Percentiles rank a stretch among this genome's conserved stretches.
Evolutionary conservation across 2,888 invertebrate species (phyloP).

Genomic region (Coelogynopora nodosa): DNA sequence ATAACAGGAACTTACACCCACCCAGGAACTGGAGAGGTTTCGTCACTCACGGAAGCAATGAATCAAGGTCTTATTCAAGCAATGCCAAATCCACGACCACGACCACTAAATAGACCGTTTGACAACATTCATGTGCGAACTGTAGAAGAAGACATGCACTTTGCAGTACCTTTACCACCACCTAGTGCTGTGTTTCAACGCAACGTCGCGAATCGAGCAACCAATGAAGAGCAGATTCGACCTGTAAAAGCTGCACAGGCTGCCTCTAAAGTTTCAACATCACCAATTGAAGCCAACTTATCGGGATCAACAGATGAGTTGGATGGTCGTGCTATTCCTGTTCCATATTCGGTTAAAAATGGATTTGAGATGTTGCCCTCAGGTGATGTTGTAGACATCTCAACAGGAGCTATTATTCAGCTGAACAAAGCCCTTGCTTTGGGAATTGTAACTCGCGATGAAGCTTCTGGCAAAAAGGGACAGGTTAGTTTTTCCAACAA

Average conservation of each 20-base stretch:
- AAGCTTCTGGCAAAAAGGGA: not conserved
- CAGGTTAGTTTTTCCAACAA: not conserved
- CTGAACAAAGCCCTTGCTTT: slow-evolving; percentile 6
- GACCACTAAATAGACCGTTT: slow-evolving; percentile 37
- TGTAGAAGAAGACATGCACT: slow-evolving; percentile 68
- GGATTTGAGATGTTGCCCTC: slow-evolving; percentile 31
- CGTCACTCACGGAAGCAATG: slow-evolving; percentile 82
- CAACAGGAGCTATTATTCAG: slow-evolving; percentile 1
- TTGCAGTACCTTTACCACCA: slow-evolving; percentile 56
- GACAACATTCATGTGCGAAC: slow-evolving; percentile 44
- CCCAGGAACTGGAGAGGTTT: slow-evolving; percentile 72
- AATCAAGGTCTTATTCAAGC: slow-evolving; percentile 77
- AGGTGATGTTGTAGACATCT: not conserved
- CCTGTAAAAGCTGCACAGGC: not conserved
- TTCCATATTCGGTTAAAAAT: not conserved
- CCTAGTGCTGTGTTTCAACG: slow-evolving; percentile 29
- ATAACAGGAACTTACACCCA: slow-evolving; percentile 78
- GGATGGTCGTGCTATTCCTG: not conserved
- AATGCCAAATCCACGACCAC: slow-evolving; percentile 36
- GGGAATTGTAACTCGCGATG: slow-evolving; percentile 26
- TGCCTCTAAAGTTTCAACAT: not conserved
- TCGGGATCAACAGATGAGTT: not conserved
- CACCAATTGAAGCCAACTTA: not conserved
- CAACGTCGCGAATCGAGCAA: not conserved
- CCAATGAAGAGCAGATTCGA: not conserved